Evolutionary conservation across 2,888 invertebrate species (phyloP).

Genomic region (Bruchidius siliquastri): DNA sequence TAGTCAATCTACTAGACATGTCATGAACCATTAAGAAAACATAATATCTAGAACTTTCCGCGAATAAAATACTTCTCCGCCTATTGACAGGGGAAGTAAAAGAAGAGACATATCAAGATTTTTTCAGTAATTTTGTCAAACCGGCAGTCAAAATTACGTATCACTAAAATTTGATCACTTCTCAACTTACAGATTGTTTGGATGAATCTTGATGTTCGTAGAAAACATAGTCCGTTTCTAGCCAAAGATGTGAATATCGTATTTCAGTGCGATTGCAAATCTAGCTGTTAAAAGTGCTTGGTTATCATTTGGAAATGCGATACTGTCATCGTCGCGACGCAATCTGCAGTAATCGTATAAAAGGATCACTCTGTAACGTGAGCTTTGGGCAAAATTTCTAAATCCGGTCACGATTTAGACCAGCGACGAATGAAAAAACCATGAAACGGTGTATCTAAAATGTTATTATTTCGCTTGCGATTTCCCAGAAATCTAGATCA

Average conservation of each 20-base stretch:
- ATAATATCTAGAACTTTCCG: too few relatives aligned
- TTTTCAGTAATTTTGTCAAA: too few relatives aligned
- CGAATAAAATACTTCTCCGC: too few relatives aligned
- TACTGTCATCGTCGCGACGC: neutral
- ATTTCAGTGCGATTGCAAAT: neutral
- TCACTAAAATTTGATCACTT: too few relatives aligned
- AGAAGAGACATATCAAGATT: too few relatives aligned
- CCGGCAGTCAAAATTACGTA: too few relatives aligned
- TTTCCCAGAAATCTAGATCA: conserved; percentile 17
- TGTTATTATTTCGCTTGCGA: conserved; percentile 4
- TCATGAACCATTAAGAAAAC: too few relatives aligned
- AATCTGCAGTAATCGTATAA: conserved; percentile 8
- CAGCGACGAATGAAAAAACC: conserved; percentile 7
- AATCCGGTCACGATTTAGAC: conserved; percentile 31
- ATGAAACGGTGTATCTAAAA: conserved; percentile 6
- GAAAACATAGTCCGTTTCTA: too few relatives aligned
- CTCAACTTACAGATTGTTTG: too few relatives aligned
- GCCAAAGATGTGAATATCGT: neutral
- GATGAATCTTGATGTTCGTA: too few relatives aligned
- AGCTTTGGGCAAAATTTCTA: conserved; percentile 40
- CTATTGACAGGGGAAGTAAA: too few relatives aligned
- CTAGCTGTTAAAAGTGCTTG: neutral
- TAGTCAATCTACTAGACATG: too few relatives aligned
- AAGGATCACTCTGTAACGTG: conserved; percentile 22
- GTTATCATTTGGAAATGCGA: neutral